These are phyloP conservation scores for Pseudois nayaur DNA, from an alignment of 2,113 vertebrate genomes.

Conservation along the genomic window DNA sequence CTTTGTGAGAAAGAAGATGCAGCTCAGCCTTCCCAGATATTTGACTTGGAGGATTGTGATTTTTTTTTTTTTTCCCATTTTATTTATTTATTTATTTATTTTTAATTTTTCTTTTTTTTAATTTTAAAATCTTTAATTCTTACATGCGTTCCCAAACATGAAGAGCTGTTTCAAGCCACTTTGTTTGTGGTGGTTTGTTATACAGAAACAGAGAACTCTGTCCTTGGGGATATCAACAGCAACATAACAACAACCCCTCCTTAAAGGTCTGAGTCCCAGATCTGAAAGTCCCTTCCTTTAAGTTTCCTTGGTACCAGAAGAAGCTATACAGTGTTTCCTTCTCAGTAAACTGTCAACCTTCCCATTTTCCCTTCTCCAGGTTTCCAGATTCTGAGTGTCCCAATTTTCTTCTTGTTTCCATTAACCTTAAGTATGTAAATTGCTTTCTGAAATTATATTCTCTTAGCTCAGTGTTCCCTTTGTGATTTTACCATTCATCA, in stretches of 20 bases:
- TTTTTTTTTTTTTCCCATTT: too few relatives aligned
- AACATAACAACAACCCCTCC: neutral
- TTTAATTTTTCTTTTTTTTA: too few relatives aligned
- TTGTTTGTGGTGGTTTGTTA: neutral
- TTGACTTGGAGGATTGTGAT: neutral
- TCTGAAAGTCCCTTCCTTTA: neutral
- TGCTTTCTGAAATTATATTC: neutral
- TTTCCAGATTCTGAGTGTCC: neutral
- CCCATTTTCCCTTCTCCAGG: accelerated
- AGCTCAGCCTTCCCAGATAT: neutral
- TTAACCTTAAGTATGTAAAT: neutral
- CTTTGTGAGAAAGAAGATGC: neutral
- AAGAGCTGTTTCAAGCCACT: neutral
- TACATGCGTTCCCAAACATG: too few relatives aligned
- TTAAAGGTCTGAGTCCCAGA: neutral
- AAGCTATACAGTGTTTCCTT: neutral
- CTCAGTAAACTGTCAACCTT: neutral
- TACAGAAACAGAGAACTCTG: neutral
- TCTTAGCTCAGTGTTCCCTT: neutral
- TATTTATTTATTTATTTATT: too few relatives aligned
- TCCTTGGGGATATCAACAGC: neutral
- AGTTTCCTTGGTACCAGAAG: neutral
- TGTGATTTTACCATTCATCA: neutral
- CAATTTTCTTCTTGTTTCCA: neutral
- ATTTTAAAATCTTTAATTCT: too few relatives aligned